Conservation (phyloP, 2,113 vertebrate species). For the Hepsetus odoe region DNA sequence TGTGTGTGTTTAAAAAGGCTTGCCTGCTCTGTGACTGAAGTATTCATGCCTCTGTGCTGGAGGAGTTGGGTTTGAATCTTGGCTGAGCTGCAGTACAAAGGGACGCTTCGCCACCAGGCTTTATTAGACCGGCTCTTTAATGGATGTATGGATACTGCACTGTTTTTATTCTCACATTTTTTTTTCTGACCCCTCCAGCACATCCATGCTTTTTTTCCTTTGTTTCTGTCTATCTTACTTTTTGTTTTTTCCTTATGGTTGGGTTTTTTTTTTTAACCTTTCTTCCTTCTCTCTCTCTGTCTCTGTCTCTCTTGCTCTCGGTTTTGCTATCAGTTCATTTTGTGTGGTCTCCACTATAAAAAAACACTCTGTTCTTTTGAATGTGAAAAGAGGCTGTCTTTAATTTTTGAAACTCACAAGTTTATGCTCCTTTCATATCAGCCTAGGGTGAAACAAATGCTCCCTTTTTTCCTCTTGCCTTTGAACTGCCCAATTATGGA, state of each 20-base stretch:
- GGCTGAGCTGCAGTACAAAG: slow-evolving; percentile 76
- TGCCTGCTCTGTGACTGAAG: slow-evolving; percentile 72
- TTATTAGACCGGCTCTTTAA: slow-evolving; percentile 72
- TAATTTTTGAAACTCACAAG: slow-evolving; percentile 95
- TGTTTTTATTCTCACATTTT: neutral
- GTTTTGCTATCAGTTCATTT: slow-evolving; percentile 87
- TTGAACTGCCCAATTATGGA: slow-evolving; percentile 95
- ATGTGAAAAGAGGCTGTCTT: slow-evolving; percentile 89
- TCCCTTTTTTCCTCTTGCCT: slow-evolving; percentile 76
- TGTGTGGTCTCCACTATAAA: slow-evolving; percentile 94
- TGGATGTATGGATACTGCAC: slow-evolving; percentile 64
- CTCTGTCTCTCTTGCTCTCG: slow-evolving; percentile 29
- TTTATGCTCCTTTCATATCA: slow-evolving; percentile 82
- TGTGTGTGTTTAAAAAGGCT: slow-evolving; percentile 68
- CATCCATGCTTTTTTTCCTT: slow-evolving; percentile 3
- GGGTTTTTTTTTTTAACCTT: slow-evolving; percentile 9
- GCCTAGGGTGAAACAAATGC: slow-evolving; percentile 94
- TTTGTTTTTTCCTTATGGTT: neutral
- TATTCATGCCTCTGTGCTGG: slow-evolving; percentile 76
- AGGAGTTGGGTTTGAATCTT: slow-evolving; percentile 73
- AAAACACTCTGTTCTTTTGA: slow-evolving; percentile 87
- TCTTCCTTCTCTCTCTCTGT: neutral
- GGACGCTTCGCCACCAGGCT: slow-evolving; percentile 72
- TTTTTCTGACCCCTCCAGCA: slow-evolving; percentile 50
- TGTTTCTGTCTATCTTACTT: neutral